phyloP scores from a whole-genome alignment of 2,888 invertebrate species.

The Drosophila prostipennis region DNA sequence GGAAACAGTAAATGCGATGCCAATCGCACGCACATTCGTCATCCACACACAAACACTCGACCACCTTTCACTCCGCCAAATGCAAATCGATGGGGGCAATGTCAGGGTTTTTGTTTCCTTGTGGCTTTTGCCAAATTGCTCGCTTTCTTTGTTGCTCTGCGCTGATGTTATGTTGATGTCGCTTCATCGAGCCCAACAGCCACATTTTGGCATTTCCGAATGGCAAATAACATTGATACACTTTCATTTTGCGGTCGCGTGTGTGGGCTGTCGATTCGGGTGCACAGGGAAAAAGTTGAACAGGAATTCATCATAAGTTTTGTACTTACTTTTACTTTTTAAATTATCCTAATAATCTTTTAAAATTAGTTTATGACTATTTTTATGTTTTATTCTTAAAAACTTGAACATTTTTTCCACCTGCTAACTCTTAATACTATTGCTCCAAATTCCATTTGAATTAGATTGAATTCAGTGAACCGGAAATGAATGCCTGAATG shows the following conservation, averaged over 20 bases:
- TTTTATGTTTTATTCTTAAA: too few relatives aligned
- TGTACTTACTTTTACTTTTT: too few relatives aligned
- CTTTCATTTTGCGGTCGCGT: constrained; percentile 39
- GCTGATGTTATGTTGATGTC: constrained; percentile 33
- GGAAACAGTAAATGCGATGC: constrained; percentile 30
- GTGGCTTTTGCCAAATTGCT: constrained; percentile 69
- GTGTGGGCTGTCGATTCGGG: constrained; percentile 7
- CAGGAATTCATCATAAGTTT: too few relatives aligned
- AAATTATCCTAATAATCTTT: too few relatives aligned
- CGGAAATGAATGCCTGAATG: not conserved
- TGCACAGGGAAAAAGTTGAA: constrained; percentile 9
- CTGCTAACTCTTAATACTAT: not conserved
- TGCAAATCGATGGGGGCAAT: constrained; percentile 68
- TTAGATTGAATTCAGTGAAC: not conserved
- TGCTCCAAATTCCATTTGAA: not conserved
- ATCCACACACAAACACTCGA: constrained; percentile 23
- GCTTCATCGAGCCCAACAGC: constrained; percentile 46
- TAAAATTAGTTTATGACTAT: too few relatives aligned
- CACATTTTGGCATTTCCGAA: constrained; percentile 59
- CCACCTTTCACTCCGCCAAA: constrained; percentile 41
- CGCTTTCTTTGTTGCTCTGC: constrained; percentile 56
- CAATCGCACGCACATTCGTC: constrained; percentile 71
- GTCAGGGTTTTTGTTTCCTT: constrained; percentile 72
- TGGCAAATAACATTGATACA: constrained; percentile 54
- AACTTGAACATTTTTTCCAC: not conserved